Evolutionary conservation across 2,888 invertebrate genomes (phyloP).

Genomic region (Coenonympha glycerion): DNA sequence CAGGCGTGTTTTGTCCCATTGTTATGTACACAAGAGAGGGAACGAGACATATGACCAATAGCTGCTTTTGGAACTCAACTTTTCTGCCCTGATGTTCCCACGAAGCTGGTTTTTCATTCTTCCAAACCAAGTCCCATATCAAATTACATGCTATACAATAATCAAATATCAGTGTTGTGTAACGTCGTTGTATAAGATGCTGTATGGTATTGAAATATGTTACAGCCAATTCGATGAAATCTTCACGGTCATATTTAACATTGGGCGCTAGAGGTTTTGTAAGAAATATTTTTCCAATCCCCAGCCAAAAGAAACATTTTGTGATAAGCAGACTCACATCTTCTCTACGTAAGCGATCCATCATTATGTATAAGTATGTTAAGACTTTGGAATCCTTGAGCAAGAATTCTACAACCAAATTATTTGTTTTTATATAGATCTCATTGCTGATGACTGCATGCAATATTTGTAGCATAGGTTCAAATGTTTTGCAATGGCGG

Average conservation of each 20-base stretch:
- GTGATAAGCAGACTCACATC: constrained; percentile 62
- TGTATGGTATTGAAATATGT: constrained; percentile 54
- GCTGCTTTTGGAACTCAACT: constrained; percentile 74
- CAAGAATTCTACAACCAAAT: constrained; percentile 43
- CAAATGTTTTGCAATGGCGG: constrained; percentile 68
- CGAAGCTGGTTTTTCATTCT: constrained; percentile 37
- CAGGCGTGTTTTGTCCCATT: constrained; percentile 30
- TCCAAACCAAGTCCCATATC: constrained; percentile 47
- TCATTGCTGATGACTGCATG: constrained; percentile 71
- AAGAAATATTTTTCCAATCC: constrained; percentile 55
- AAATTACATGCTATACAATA: constrained; percentile 52
- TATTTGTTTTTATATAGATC: constrained; percentile 55
- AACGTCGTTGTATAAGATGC: constrained; percentile 44
- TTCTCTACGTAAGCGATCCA: constrained; percentile 60
- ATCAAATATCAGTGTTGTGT: constrained; percentile 45
- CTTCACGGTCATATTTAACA: constrained; percentile 47
- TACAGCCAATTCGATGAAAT: constrained; percentile 50
- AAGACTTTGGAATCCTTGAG: constrained; percentile 52
- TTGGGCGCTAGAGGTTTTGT: constrained; percentile 46
- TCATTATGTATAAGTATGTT: constrained; percentile 50
- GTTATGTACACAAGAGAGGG: constrained; percentile 73
- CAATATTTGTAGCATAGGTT: constrained; percentile 76
- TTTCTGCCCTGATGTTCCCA: constrained; percentile 37
- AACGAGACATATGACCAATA: constrained; percentile 77
- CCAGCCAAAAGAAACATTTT: constrained; percentile 64